phyloP scores from a whole-genome alignment of 2,113 vertebrate species.

The Tringa solitaria region DNA sequence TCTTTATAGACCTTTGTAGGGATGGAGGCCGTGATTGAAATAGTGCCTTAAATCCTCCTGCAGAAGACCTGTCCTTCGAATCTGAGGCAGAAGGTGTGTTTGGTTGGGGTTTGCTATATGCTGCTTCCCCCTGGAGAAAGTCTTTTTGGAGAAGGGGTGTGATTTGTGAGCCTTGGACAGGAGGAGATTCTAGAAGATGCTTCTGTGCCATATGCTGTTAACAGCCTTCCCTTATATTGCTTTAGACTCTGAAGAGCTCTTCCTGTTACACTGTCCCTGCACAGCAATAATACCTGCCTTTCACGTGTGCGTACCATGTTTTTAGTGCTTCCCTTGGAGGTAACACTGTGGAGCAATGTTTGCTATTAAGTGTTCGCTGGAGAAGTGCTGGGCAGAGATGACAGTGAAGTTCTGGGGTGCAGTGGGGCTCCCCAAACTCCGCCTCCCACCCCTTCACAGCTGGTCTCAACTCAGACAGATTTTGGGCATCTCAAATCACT shows the following conservation, averaged over 20 bases:
- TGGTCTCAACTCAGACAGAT: not conserved
- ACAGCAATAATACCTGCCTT: not conserved
- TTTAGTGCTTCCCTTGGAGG: not conserved
- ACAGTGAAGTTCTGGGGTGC: not conserved
- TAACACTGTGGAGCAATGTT: not conserved
- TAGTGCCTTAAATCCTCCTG: not conserved
- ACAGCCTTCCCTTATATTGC: not conserved
- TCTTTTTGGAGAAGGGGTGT: not conserved
- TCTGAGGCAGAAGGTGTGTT: not conserved
- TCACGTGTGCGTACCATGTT: fast-evolving
- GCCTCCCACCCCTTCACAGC: not conserved
- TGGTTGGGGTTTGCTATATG: not conserved
- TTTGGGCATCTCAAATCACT: not conserved
- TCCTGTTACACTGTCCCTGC: not conserved
- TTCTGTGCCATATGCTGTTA: not conserved
- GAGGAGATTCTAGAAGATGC: not conserved
- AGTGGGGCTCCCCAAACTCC: not conserved
- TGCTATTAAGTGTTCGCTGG: not conserved
- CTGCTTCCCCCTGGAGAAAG: not conserved
- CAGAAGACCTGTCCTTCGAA: not conserved
- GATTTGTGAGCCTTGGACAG: not conserved
- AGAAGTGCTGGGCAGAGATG: not conserved
- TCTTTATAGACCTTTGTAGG: not conserved
- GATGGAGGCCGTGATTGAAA: not conserved
- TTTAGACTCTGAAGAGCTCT: not conserved